Evolutionary conservation across 2,888 invertebrate genomes (phyloP).

Genomic region (Megaustenia siamemsis): DNA sequence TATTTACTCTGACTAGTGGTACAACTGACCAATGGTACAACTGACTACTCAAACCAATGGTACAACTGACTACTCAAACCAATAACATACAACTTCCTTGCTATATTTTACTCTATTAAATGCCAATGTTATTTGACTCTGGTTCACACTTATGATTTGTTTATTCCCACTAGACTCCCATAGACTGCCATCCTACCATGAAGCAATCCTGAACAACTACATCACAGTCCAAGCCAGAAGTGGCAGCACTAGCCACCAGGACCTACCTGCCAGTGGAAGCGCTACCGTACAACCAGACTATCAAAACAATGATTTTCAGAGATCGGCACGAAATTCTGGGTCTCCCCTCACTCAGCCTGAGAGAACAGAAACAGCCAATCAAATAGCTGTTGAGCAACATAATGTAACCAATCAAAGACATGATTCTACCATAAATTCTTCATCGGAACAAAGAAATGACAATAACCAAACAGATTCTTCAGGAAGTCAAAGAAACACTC

Average conservation of each 20-base stretch:
- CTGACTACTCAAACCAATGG: too few relatives aligned
- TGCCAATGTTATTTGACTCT: too few relatives aligned
- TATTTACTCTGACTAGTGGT: too few relatives aligned
- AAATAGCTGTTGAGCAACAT: neutral
- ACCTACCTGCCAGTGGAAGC: neutral
- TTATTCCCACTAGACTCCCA: constrained; percentile 19
- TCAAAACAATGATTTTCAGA: constrained; percentile 18
- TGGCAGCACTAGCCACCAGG: neutral
- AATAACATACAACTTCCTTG: too few relatives aligned
- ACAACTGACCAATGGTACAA: too few relatives aligned
- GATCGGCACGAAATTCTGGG: too few relatives aligned
- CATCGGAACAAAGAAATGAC: neutral
- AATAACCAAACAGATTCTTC: neutral
- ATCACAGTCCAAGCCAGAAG: neutral
- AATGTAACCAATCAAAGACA: neutral
- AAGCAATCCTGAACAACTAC: constrained; percentile 28
- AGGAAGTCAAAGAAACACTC: neutral
- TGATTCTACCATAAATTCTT: neutral
- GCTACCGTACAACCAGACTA: constrained; percentile 33
- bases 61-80: too few relatives aligned
- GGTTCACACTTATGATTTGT: neutral
- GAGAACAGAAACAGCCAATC: neutral
- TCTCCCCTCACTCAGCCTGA: neutral
- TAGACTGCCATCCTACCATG: constrained; percentile 37
- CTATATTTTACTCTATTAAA: too few relatives aligned